Evolutionary conservation across 2,113 vertebrate species (phyloP).

Genomic region (Stegastes partitus): DNA sequence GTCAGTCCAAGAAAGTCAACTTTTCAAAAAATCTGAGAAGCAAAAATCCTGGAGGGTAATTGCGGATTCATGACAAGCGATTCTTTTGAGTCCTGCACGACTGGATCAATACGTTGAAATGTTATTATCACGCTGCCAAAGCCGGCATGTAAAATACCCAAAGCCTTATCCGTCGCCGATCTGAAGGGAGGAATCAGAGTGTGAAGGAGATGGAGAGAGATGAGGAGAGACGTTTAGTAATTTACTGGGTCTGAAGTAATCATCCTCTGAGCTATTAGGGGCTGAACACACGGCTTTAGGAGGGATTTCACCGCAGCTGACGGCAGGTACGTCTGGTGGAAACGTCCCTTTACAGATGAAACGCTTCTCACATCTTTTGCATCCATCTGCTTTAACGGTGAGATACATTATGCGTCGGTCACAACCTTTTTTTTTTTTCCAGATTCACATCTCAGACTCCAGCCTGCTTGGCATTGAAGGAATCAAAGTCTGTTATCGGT

Average conservation of each 20-base stretch:
- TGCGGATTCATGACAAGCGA: constrained; percentile 15
- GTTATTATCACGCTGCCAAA: constrained; percentile 42
- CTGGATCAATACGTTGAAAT: constrained; percentile 29
- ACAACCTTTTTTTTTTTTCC: constrained; percentile 1
- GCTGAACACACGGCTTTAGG: constrained; percentile 7
- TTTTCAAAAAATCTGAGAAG: neutral
- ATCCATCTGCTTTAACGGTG: neutral
- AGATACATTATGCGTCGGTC: constrained; percentile 6
- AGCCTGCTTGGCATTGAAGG: constrained; percentile 12
- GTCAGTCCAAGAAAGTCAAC: neutral
- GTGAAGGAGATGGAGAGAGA: constrained; percentile 22
- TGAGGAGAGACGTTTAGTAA: constrained; percentile 35
- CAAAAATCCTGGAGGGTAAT: neutral
- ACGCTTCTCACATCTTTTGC: neutral
- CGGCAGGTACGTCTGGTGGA: constrained; percentile 20
- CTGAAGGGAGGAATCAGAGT: neutral
- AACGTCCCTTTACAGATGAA: constrained; percentile 18
- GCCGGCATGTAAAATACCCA: constrained; percentile 30
- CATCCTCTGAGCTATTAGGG: neutral
- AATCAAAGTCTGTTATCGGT: constrained; percentile 40
- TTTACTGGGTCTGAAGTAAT: constrained; percentile 38
- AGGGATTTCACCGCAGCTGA: neutral
- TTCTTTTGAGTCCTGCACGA: neutral
- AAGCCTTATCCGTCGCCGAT: constrained; percentile 23
- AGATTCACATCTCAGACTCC: constrained; percentile 2